These are phyloP conservation scores for Sitodiplosis mosellana DNA, from an alignment of 1,140 invertebrate genomes.

Conservation along the genomic window DNA sequence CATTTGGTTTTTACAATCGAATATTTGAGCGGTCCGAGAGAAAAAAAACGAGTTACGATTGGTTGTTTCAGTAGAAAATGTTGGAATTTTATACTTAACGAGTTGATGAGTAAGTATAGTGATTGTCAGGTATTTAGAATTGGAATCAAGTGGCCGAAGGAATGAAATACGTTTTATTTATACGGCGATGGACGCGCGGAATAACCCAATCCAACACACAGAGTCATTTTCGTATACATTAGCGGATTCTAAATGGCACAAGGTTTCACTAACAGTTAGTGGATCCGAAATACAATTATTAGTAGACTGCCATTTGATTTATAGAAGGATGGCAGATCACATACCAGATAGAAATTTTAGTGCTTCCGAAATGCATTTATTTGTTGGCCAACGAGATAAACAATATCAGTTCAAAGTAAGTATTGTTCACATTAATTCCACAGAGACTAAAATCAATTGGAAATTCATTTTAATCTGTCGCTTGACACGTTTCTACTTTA, in stretches of 20 bases:
- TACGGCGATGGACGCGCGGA: slow-evolving; percentile 29
- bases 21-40: too few relatives aligned
- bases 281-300: slow-evolving; percentile 63
- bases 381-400: slow-evolving; percentile 72
- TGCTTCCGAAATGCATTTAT: slow-evolving; percentile 50
- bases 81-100: not conserved
- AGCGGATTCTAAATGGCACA: slow-evolving; percentile 73
- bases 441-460: not conserved
- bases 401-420: slow-evolving; percentile 60
- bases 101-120: slow-evolving; percentile 2
- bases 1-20: too few relatives aligned
- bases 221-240: slow-evolving; percentile 74
- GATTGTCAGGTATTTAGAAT: slow-evolving; percentile 58
- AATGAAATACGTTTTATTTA: slow-evolving; percentile 68
- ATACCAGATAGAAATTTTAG: slow-evolving; percentile 58
- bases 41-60: not conserved
- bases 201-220: slow-evolving; percentile 42
- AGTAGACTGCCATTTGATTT: slow-evolving; percentile 71
- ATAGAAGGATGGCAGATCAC: slow-evolving; percentile 37
- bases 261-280: slow-evolving; percentile 61
- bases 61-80: not conserved
- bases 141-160: slow-evolving; percentile 73
- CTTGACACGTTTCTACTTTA: too few relatives aligned
- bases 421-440: too few relatives aligned
- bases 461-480: not conserved